Evolutionary conservation across 2,888 invertebrate genomes (phyloP), one percentile per base, ranked within the genome.

Genomic region (Piscicola geometra): DNA sequence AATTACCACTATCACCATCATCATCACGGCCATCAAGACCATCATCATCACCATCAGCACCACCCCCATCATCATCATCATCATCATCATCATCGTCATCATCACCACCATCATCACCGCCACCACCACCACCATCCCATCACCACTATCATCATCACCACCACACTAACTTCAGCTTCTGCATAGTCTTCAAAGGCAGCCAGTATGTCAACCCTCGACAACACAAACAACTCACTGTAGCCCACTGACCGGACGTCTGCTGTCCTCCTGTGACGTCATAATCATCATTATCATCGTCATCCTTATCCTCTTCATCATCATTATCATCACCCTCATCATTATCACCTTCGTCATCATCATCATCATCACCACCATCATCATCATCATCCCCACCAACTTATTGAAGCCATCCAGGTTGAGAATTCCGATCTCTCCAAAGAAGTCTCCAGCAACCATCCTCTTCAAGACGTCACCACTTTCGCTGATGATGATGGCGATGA

Each of bases 121-220:
- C 71, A 71, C n/a, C 71, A 71, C n/a, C 71, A 71, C n/a, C 71
- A 67, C 9, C 32, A 33, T 67, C 67, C n/a, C 18, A 33, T 32
- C 67, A 67, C 21, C 25, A 64, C 21, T 21, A 28, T n/a, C 25
- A n/a, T n/a, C 25, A 30, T 64, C 32, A 30, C 30, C 25, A 68
- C 21, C 21, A 21, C 32, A 71, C 78, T 33, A 81, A 88, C 88
- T 86, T 95, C 93, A 0, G 96, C 96, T 86, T 96, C 95, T 0
- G 96, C 96, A 82, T 96, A 95, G 85, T 96, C 96, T 84, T 95
- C 94, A 91, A 96, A 93, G 0, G 96, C 96, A 0, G 92, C 91
- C 36, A 96, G 86, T 0, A 96, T 95, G 83, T 96, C 96, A 86
- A 96, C 95, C 1, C 95, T 89, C 0, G 95, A 95, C 32, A 96